A percentile compares a stretch with the other conserved stretches of the same genome.
phyloP scores from a whole-genome alignment of 2,113 vertebrate genomes.

The Cacatua alba region DNA sequence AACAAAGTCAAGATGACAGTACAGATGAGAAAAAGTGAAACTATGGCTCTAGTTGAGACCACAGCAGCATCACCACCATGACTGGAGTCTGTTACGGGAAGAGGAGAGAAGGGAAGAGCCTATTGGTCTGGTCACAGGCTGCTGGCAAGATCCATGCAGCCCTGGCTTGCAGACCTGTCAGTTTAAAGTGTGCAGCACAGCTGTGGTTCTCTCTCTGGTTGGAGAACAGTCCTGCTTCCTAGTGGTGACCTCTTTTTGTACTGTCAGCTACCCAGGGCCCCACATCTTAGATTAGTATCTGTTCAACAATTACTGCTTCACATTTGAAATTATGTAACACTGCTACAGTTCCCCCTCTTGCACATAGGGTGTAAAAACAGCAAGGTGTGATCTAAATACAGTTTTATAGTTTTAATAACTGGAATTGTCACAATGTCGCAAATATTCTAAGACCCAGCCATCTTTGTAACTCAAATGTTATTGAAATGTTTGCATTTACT shows the following conservation, averaged over 20 bases:
- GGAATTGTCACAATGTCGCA: background rate
- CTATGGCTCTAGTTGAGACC: background rate
- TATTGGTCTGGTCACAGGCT: fast-evolving
- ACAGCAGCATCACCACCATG: background rate
- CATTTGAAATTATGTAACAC: background rate
- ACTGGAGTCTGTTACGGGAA: background rate
- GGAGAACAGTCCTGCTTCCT: background rate
- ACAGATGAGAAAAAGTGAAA: background rate
- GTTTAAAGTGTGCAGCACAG: background rate
- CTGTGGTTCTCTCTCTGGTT: fast-evolving
- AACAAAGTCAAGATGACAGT: background rate
- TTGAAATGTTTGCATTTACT: background rate
- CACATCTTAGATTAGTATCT: background rate
- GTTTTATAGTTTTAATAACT: background rate
- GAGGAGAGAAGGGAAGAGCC: background rate
- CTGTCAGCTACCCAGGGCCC: background rate
- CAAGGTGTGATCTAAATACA: background rate
- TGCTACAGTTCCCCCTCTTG: background rate
- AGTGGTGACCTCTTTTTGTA: background rate
- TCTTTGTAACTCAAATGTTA: background rate
- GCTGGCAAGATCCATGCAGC: background rate
- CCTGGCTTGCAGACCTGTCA: background rate
- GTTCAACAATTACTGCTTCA: background rate
- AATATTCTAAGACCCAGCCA: background rate
- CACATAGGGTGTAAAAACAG: background rate